Evolutionary conservation across 2,113 vertebrate genomes (phyloP).

Genomic region (Pungitius pungitius): DNA sequence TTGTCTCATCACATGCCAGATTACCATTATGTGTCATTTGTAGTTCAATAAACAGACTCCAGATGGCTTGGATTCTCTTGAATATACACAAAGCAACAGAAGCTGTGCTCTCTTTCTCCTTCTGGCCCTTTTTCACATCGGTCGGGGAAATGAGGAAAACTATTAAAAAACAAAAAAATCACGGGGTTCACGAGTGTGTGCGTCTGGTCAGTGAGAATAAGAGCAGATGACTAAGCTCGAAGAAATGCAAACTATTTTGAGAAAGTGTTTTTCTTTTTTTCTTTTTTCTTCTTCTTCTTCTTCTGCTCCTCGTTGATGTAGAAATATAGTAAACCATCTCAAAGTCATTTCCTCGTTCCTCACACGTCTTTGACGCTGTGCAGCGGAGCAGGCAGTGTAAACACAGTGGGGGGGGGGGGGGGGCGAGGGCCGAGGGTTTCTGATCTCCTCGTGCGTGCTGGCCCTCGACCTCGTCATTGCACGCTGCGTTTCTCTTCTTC

Average conservation of each 20-base stretch:
- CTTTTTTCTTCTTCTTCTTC: neutral
- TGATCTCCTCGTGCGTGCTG: constrained; percentile 55
- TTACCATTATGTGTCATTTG: constrained; percentile 82
- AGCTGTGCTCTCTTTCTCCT: constrained; percentile 60
- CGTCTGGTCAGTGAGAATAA: constrained; percentile 42
- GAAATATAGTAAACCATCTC: constrained; percentile 18
- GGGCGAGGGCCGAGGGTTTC: constrained; percentile 41
- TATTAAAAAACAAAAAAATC: constrained; percentile 14
- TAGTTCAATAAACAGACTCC: constrained; percentile 81
- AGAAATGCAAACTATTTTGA: constrained; percentile 17
- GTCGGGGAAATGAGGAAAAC: constrained; percentile 40
- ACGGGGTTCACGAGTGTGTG: constrained; percentile 7
- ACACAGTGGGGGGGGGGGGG: no score
- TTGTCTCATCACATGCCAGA: constrained; percentile 81
- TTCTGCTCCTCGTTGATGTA: constrained; percentile 22
- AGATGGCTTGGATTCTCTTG: constrained; percentile 77
- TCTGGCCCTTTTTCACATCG: constrained; percentile 18
- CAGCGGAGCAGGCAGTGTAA: constrained; percentile 54
- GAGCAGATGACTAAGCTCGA: constrained; percentile 29
- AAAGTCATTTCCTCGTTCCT: constrained; percentile 37
- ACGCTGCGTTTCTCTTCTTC: constrained; percentile 42
- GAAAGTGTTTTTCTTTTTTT: neutral
- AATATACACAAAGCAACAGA: constrained; percentile 75
- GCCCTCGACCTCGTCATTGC: constrained; percentile 53
- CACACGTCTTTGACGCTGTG: constrained; percentile 56